phyloP scores from a whole-genome alignment of 2,888 invertebrate genomes.

The Nemapogon koenigi region DNA sequence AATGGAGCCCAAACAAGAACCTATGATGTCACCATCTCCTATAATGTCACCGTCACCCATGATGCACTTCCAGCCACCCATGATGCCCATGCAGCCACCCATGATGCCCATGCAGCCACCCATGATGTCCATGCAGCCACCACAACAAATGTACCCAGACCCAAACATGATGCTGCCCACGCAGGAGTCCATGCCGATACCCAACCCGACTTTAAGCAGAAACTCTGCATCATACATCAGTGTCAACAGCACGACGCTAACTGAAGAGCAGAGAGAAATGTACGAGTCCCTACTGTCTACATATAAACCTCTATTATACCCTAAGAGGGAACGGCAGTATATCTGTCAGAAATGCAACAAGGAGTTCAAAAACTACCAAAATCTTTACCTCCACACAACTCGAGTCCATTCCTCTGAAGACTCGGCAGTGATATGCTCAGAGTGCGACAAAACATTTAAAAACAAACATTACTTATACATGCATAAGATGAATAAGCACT shows the following conservation, averaged over 20 bases:
- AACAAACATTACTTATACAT: conserved; percentile 56
- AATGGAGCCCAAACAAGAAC: no score
- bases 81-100: no score
- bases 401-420: conserved; percentile 50
- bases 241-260: conserved; percentile 38
- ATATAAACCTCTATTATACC: conserved; percentile 47
- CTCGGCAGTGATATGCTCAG: conserved; percentile 44
- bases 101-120: background rate
- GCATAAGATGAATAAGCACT: conserved; percentile 57
- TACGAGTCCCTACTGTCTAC: conserved; percentile 49
- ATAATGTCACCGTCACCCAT: no score
- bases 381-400: conserved; percentile 46
- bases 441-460: conserved; percentile 51
- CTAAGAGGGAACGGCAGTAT: conserved; percentile 37
- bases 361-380: conserved; percentile 54
- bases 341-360: conserved; percentile 50
- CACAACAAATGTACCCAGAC: background rate
- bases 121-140: background rate
- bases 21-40: no score
- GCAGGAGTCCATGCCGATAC: no score
- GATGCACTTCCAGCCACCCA: no score
- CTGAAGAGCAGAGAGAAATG: conserved; percentile 49
- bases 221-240: conserved; percentile 37
- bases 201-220: no score
- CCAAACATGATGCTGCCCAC: no score